phyloP scores from a whole-genome alignment of 1,140 invertebrate species.

The Eupristina koningsbergeri region DNA sequence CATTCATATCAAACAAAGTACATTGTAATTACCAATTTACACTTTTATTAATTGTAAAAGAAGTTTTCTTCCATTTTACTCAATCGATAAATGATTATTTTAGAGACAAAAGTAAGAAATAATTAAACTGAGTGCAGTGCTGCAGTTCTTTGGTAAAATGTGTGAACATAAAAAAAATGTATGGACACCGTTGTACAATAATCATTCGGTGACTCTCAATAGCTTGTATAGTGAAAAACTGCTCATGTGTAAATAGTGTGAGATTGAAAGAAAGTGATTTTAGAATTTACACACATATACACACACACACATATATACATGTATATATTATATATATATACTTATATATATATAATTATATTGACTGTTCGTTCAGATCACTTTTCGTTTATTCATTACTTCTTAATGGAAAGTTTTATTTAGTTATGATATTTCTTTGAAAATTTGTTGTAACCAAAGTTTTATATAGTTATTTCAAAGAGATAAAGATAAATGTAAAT shows the following conservation, averaged over 20 bases:
- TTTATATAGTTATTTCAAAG: conserved; percentile 20
- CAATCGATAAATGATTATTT: conserved; percentile 17
- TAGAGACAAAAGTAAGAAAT: not conserved
- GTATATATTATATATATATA: too few relatives aligned
- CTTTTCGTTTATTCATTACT: conserved; percentile 13
- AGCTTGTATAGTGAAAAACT: conserved; percentile 39
- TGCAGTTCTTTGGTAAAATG: not conserved
- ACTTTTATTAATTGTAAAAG: not conserved
- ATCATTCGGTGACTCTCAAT: conserved; percentile 12
- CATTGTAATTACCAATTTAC: conserved; percentile 8
- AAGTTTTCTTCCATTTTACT: conserved; percentile 31
- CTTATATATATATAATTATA: conserved; percentile 8
- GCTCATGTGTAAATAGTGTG: conserved; percentile 44
- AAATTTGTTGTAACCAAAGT: conserved; percentile 44
- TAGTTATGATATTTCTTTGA: conserved; percentile 19
- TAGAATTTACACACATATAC: too few relatives aligned
- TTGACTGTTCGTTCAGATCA: conserved; percentile 12
- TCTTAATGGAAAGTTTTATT: not conserved
- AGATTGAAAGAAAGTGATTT: conserved; percentile 37
- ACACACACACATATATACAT: too few relatives aligned
- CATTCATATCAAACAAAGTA: conserved; percentile 13
- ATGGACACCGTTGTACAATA: conserved; percentile 17
- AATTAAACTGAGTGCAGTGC: conserved; percentile 10
- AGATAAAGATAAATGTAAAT: not conserved
- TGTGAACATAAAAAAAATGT: not conserved